These are phyloP conservation scores for Fabriciana adippe DNA, from an alignment of 2,888 invertebrate genomes.

Conservation along the genomic window DNA sequence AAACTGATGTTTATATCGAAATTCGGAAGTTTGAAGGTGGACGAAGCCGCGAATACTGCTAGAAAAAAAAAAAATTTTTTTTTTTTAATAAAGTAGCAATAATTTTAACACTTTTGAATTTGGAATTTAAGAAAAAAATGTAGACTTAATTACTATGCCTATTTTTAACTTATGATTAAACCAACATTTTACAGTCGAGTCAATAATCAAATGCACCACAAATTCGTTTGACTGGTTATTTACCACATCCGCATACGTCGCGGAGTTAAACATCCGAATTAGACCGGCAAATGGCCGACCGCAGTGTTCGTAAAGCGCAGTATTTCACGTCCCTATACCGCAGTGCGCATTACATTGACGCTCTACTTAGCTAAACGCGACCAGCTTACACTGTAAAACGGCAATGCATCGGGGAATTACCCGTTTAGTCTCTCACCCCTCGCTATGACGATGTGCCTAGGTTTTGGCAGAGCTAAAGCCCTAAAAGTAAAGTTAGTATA, in stretches of 20 bases:
- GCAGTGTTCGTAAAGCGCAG: slow-evolving; percentile 43
- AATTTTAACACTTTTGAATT: neutral
- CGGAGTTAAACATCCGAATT: slow-evolving; percentile 37
- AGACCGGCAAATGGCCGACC: slow-evolving; percentile 39
- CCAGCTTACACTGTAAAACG: slow-evolving; percentile 31
- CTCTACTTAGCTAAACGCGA: slow-evolving; percentile 38
- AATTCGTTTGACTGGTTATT: slow-evolving; percentile 30
- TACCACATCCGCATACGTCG: slow-evolving; percentile 33
- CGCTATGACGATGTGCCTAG: slow-evolving; percentile 27
- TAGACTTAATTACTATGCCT: too few species aligned
- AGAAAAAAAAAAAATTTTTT: too few species aligned
- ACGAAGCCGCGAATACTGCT: too few species aligned
- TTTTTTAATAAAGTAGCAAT: too few species aligned
- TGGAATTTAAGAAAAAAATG: too few species aligned
- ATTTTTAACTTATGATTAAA: neutral
- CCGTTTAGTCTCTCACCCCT: slow-evolving; percentile 18
- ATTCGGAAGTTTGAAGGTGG: too few species aligned
- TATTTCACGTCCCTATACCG: slow-evolving; percentile 51
- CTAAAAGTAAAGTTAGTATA: slow-evolving; percentile 32
- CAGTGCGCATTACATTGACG: slow-evolving; percentile 53
- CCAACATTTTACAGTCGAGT: slow-evolving; percentile 3
- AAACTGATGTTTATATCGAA: too few species aligned
- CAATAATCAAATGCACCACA: slow-evolving; percentile 21
- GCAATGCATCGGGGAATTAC: slow-evolving; percentile 36
- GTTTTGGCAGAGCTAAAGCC: slow-evolving; percentile 32